Conservation (phyloP, 2,113 vertebrate genomes). For the Ancistrus triradiatus region DNA sequence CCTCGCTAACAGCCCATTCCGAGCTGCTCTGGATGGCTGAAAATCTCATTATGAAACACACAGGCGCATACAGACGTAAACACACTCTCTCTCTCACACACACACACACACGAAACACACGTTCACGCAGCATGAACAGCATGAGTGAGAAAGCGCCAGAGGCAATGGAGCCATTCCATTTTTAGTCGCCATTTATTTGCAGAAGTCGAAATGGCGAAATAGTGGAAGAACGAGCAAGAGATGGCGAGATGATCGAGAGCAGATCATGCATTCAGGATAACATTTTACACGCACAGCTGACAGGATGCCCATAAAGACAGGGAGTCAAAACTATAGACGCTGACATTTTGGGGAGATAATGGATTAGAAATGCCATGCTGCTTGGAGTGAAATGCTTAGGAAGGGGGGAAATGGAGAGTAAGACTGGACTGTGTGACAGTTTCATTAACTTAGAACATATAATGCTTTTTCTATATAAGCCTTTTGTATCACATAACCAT, state of each 20-base stretch:
- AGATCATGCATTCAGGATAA: not conserved
- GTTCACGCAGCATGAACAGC: constrained; percentile 16
- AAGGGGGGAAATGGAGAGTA: no score
- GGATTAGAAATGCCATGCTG: not conserved
- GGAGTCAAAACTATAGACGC: not conserved
- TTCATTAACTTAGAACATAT: no score
- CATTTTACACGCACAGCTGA: not conserved
- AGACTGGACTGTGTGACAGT: no score
- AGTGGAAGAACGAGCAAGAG: not conserved
- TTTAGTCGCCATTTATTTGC: constrained; percentile 25
- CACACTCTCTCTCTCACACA: constrained; percentile 12
- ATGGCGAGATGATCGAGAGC: not conserved
- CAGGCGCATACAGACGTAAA: constrained; percentile 2
- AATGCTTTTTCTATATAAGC: no score
- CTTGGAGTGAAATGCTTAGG: no score
- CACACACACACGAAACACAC: constrained; percentile 13
- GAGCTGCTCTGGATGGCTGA: constrained; percentile 63
- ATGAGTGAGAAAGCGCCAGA: constrained; percentile 28
- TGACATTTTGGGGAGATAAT: not conserved
- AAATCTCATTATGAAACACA: constrained; percentile 69
- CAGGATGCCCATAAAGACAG: not conserved
- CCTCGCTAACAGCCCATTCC: constrained; percentile 62
- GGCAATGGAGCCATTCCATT: constrained; percentile 29
- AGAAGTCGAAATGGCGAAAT: not conserved
- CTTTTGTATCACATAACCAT: no score